Conservation (phyloP, 2,113 vertebrate species). For the Dicaeum eximium region DNA sequence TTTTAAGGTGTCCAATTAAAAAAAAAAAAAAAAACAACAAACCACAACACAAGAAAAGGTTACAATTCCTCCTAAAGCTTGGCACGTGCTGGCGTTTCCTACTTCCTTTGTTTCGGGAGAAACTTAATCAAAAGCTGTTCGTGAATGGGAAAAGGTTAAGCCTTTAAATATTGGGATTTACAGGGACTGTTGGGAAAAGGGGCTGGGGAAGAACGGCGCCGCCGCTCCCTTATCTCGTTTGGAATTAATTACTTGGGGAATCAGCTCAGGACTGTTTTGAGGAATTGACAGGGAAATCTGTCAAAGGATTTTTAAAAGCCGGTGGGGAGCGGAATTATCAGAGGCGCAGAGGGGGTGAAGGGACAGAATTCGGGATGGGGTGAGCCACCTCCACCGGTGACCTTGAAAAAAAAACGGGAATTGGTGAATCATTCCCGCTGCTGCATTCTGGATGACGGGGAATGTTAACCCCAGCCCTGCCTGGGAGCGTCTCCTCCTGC, state of each 20-base stretch:
- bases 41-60: neutral
- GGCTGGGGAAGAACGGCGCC: neutral
- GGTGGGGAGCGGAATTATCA: accelerated
- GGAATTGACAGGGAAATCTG: neutral
- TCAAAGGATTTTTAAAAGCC: neutral
- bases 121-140: neutral
- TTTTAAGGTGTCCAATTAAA: conserved; percentile 35
- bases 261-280: neutral
- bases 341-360: accelerated
- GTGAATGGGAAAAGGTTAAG: neutral
- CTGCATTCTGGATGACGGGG: neutral
- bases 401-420: neutral
- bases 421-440: neutral
- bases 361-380: accelerated
- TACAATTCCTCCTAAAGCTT: neutral
- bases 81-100: neutral
- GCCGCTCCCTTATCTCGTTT: neutral
- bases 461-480: neutral
- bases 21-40: neutral
- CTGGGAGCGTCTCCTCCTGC: too few relatives aligned
- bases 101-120: neutral
- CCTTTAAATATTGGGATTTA: neutral
- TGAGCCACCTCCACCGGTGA: neutral
- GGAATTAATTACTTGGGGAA: neutral
- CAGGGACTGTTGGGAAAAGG: neutral